Evolutionary conservation across 2,888 invertebrate species (phyloP).

Genomic region (Cotesia congregata): DNA sequence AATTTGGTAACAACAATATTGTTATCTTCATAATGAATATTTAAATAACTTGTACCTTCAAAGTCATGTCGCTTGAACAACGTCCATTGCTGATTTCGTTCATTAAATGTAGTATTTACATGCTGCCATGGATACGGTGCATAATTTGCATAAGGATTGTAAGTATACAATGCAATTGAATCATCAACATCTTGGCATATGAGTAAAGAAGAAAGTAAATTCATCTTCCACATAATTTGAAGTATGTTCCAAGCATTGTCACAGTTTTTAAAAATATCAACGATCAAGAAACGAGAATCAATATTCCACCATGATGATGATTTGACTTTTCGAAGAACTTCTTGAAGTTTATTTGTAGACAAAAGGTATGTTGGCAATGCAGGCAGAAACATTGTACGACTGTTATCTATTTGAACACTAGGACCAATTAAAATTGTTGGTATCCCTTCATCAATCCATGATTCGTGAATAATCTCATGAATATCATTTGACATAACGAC

Average conservation of each 20-base stretch:
- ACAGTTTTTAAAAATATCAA: not conserved
- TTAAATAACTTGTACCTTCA: too few relatives aligned
- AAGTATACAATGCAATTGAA: not conserved
- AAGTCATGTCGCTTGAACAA: too few relatives aligned
- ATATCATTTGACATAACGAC: not conserved
- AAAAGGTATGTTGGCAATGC: not conserved
- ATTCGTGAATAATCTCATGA: not conserved
- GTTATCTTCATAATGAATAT: too few relatives aligned
- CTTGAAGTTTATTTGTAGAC: not conserved
- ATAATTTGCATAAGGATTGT: conserved; percentile 13
- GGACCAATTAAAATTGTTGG: not conserved
- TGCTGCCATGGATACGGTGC: conserved; percentile 4
- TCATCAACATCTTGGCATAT: not conserved
- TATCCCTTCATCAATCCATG: not conserved
- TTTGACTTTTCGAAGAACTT: not conserved
- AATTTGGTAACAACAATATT: too few relatives aligned
- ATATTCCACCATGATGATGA: conserved; percentile 22
- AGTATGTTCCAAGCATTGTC: not conserved
- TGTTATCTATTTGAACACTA: not conserved
- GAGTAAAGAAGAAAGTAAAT: conserved; percentile 13
- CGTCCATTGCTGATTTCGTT: not conserved
- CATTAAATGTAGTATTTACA: not conserved
- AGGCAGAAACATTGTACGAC: not conserved
- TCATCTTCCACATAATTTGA: not conserved
- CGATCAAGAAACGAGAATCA: not conserved